Evolutionary conservation across 1,140 invertebrate genomes (phyloP), one percentile per base, ranked within the genome.

Genomic region (Leptinotarsa lineolata): DNA sequence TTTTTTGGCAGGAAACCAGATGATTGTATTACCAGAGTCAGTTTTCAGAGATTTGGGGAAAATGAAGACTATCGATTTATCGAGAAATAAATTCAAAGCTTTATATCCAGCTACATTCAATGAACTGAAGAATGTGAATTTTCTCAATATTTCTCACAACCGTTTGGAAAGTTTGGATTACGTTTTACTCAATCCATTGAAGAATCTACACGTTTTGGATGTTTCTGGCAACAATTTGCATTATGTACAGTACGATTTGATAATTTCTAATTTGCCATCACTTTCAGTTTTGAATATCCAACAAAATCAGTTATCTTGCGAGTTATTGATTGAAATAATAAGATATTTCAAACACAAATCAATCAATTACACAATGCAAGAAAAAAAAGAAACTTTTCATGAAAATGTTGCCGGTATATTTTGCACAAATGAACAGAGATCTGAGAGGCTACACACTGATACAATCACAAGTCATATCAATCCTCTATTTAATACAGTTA

Each of bases 361-460:
- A 24, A 78, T 83, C 6, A 77, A 70, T 45, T 83, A 76, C 54
- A 82, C 78, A 1, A 72, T 77, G 8, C 79, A 79, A 68, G 79
- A 83, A 68, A 68, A 79, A 65, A 72, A 80, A 4, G 60, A 80
- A n/a, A 76, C 79, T 60, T 74, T 80, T 44, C 76, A 78, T 59
- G 78, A 83, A 61, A 83, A 83, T 75, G 78, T 83, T 18, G 81
- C 75, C 16, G 82, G 82, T 11, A 83, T 83, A 71, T 78, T 79
- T 66, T 83, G 82, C 61, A 76, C 72, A 60, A 76, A 78, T 68
- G 58, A 68, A 58, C 4, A 74, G 13, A 59, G 46, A 13, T 11
- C 11, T 72, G 68, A 21, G 59, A 44, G 3, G 46, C 39, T 66
- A 45, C 1, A 60, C 24, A 54, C 15, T 16, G 60, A 39, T 18